Base-by-base conservation (phyloP, 2,888 invertebrate genomes). In the Parnassius smintheus region DNA sequence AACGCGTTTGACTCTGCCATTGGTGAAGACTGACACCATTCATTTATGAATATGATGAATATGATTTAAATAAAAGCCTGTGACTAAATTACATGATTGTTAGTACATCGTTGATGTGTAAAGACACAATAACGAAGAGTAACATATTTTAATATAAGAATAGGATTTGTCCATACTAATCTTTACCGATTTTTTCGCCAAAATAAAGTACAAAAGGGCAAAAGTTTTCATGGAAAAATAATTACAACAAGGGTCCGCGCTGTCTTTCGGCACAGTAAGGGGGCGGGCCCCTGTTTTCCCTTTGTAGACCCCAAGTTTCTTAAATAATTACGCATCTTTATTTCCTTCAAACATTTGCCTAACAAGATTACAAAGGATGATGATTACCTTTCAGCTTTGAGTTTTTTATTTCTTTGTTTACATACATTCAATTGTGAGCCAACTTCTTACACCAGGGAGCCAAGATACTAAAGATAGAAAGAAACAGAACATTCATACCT, bases 181-280 rank as follows among this genome's bases (percentile, higher is more conserved):
- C 69, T 70, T 65, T 65, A 66, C 48, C 44, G 50, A 59, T 72
- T 70, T 80, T 77, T 76, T 77, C 71, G 65, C 72, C 68, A 75
- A 80, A 77, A 77, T 75, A 79, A 82, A 82, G 79, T 75, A 78
- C 73, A 66, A 68, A 77, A 73, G 75, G 74, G 76, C 75, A 45
- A 81, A 87, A 88, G 83, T 88, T 89, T 82, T 76, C 72, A 75
- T 79, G 83, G 84, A 86, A 75, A 89, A 91, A 91, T 90, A 90
- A 91, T 91, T 91, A 91, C 82, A 83, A 81, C 82, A 84, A 80
- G 80, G 78, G 77, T 75, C 72, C 44, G 54, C 54, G 50, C 50
- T 54, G 76, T 76, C 78, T 83, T 82, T 83, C 81, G 75, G 67
- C 83, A 72, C 73, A 53, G 57, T 66, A 53, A 48, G 42, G 62